Base-by-base conservation (phyloP, 2,113 vertebrate genomes). In the Pollachius pollachius region DNA sequence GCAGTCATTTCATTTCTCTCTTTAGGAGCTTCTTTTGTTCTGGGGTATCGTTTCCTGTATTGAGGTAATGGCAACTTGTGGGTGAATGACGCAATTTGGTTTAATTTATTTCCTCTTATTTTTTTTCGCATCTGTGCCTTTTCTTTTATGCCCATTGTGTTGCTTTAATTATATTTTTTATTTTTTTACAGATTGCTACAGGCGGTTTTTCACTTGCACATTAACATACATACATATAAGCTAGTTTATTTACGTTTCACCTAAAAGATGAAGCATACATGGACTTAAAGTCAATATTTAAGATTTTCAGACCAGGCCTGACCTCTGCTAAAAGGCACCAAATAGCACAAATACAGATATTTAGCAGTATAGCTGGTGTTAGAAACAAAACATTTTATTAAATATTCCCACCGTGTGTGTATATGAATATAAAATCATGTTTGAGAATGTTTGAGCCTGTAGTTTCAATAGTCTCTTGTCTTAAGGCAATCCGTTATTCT, bases 131-230 rank as follows among this genome's bases (percentile, higher is more conserved):
- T 85, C 64, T 69, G 80, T 88, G 81, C 87, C 81, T 88, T 84
- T 81, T n/a, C 73, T 67, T 67, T 56, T n/a, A 70, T 81, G 34
- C 12, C 62, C 71, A 71, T 81, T n/a, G 3, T 81, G 17, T 5
- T 78, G 69, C 18, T 56, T 48, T 77, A 69, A 73, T 84, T 83
- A 65, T 65, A 71, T 4, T 62, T n/a, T 16, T 34, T 54, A 52
- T 70, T 66, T 62, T 16, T 37, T 72, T 34, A n/a, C 62, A 52
- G 63, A 65, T 48, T 57, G 23, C 65, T 74, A 67, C 62, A 70
- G 79, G 79, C 71, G 73, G 73, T 67, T 77, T 74, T 80, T 64
- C 73, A 79, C 74, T 87, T 84, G 87, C 84, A 86, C 87, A 84
- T 71, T 64, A 78, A 65, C 62, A 81, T 30, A 23, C 21, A 23